Evolutionary conservation across 2,797 vertebrate genomes (phyloP).

Genomic region (Antennarius maculatus): DNA sequence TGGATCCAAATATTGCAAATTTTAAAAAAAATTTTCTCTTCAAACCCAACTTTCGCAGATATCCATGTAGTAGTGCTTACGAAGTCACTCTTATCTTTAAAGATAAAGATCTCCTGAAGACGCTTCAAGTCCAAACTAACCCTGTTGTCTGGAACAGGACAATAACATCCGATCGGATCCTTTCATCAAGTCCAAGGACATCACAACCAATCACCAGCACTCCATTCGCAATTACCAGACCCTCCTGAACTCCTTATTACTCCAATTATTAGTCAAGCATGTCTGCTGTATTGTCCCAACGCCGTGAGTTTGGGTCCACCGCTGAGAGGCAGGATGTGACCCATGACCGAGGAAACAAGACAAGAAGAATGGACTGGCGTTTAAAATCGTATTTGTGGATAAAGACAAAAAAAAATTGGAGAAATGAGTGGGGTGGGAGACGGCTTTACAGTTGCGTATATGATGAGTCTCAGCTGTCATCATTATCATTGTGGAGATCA

Average conservation of each 20-base stretch:
- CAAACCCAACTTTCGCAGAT: no score
- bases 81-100: no score
- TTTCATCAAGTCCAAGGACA: conserved; percentile 47
- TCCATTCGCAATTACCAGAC: conserved; percentile 62
- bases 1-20: no score
- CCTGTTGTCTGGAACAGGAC: conserved; percentile 8
- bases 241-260: conserved; percentile 74
- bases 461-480: no score
- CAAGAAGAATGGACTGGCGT: conserved; percentile 6
- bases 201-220: conserved; percentile 60
- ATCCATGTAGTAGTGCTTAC: no score
- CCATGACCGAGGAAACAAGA: conserved; percentile 38
- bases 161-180: conserved; percentile 31
- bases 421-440: no score
- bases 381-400: no score
- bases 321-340: conserved; percentile 56
- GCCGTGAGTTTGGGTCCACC: conserved; percentile 33
- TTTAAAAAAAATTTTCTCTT: no score
- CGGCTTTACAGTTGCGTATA: no score
- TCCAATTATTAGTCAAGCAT: conserved; percentile 80
- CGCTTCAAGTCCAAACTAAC: conserved; percentile 19
- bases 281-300: conserved; percentile 59
- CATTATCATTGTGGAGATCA: no score
- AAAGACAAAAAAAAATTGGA: no score
- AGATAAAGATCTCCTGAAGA: conserved; percentile 1